Evolutionary conservation across 1,140 invertebrate genomes (phyloP), one percentile per base, ranked within the genome.

Genomic region (Meteorus sp.): DNA sequence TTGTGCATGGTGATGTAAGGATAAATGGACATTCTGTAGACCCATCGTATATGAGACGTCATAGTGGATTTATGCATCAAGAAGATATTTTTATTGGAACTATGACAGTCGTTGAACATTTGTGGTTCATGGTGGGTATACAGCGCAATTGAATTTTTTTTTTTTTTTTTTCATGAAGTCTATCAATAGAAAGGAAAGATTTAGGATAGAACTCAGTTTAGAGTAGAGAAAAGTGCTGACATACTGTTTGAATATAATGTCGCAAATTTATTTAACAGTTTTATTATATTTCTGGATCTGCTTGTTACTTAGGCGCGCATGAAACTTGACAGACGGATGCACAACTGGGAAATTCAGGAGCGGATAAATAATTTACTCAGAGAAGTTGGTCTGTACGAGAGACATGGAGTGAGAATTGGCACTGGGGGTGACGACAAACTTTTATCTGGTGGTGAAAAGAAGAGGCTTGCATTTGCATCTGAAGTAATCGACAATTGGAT

Each of bases 21-120:
- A 83, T 92, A 60, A 91, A 92, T 69, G 89, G 90, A 1, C 72
- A 82, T 17, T 76, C 81, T 3, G 79, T 90, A 3, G 84, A 85
- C 7, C 82, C 87, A 55, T 59, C 62, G 3, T 91, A 87, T 62
- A 90, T 95, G 84, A 87, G 88, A 65, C 83, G 84, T 56, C 81
- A 94, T 31, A 95, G 91, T 58, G 95, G 93, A 0, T 98, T 94
- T 75, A 94, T 98, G 75, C 92, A 97, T 68, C 97, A 98, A 76
- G 91, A 95, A 58, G 93, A 96, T 71, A 80, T 96, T 25, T 97
- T 97, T 70, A 86, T 95, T 31, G 89, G 88, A 1, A 87, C 88
- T 7, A 84, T 97, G 56, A 96, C 94, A 0, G 93, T 97, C 20
- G 79, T 84, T 43, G 95, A 98, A 75, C 94, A 97, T 71, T 84